These are phyloP conservation scores for Macroglossus sobrinus DNA, from an alignment of 2,113 vertebrate species.

Conservation along the genomic window DNA sequence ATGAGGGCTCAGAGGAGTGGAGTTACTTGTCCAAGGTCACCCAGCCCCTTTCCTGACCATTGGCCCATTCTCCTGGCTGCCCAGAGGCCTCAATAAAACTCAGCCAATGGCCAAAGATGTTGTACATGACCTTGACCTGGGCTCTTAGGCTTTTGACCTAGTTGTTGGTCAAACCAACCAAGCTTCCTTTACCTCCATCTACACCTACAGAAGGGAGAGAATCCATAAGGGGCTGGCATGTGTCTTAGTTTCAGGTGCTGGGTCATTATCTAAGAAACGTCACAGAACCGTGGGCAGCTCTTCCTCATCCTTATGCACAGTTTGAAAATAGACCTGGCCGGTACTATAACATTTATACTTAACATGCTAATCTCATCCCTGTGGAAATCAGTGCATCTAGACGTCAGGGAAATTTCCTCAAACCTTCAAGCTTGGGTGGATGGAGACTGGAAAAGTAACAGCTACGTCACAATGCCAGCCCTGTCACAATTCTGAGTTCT, in stretches of 20 bases:
- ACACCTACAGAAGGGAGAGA: not conserved
- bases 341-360: not conserved
- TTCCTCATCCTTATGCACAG: not conserved
- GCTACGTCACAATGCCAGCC: not conserved
- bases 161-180: not conserved
- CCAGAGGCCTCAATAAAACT: not conserved
- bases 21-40: not conserved
- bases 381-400: not conserved
- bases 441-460: not conserved
- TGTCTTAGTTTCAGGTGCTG: not conserved
- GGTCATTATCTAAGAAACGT: not conserved
- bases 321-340: not conserved
- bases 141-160: not conserved
- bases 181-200: not conserved
- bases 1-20: not conserved
- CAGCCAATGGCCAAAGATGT: not conserved
- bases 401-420: not conserved
- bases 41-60: not conserved
- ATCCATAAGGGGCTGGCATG: no score
- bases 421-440: not conserved
- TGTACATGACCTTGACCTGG: not conserved
- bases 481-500: not conserved
- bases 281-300: not conserved
- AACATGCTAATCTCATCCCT: not conserved
- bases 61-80: not conserved